Base-by-base conservation (phyloP, 2,113 vertebrate species). In the Dicentrarchus labrax region DNA sequence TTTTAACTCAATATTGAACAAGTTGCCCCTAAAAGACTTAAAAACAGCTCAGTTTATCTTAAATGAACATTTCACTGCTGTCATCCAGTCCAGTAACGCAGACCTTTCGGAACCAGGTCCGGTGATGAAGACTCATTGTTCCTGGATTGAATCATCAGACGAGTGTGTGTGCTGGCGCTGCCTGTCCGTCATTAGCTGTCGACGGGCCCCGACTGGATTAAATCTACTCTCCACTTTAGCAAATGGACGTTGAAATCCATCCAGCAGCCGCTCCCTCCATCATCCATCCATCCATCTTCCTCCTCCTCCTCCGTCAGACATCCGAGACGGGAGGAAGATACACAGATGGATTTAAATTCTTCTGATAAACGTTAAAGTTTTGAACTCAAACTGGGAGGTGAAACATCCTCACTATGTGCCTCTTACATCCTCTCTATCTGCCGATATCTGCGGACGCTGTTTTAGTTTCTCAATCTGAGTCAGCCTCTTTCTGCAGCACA, bases 181-280 rank as follows among this genome's bases (percentile, higher is more conserved):
- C 17, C 67, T 76, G 85, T 74, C 84, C 30, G 39, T 90, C 86
- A 86, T 59, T 24, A 80, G 76, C 75, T 53, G 71, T 38, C 6
- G 43, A 66, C 39, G 8, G 38, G 13, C 2, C n/a, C 62, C 9
- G 72, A 83, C 74, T 84, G 79, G 62, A 83, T 88, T 72, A 51
- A 71, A 83, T 86, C 87, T 41, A 15, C 73, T 61, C 59, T 73
- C 72, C 80, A 86, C 83, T 88, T 81, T 74, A 81, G 66, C 73
- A 88, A 88, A 86, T 69, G 78, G 84, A 85, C 72, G 4, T 53
- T 80, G 78, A 72, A 41, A 76, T 51, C 51, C 80, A 64, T 68
- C 72, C 48, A 60, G 62, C 72, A 10, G 65, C 75, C 70, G 0
- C 65, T 85, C 72, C 76, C 41, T 84, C 71, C 66, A 65, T 79